A percentile compares a stretch with the other conserved stretches of the same genome.
Conservation (phyloP, 2,888 invertebrate species). For the Drosophila paramelanica region DNA sequence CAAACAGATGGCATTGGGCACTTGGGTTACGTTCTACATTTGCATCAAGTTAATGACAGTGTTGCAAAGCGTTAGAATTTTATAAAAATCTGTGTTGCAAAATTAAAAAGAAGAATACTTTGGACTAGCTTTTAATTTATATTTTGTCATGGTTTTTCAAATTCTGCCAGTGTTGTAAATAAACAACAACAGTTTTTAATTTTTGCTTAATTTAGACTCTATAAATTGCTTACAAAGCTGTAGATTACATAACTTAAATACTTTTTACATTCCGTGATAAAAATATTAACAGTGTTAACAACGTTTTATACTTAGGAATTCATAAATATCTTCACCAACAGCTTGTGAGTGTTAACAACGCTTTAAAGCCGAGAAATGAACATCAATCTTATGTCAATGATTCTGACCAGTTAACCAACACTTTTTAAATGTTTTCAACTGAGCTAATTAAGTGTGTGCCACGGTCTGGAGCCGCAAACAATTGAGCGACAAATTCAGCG, state of each 20-base stretch:
- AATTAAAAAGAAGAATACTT: not conserved
- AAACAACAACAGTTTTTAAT: no score
- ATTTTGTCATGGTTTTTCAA: no score
- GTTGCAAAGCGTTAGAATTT: not conserved
- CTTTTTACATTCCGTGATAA: no score
- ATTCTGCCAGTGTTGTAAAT: no score
- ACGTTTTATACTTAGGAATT: no score
- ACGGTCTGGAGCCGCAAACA: conserved; percentile 35
- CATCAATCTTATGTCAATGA: not conserved
- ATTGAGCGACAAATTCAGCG: conserved; percentile 61
- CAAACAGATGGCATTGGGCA: not conserved
- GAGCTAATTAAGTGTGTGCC: conserved; percentile 53
- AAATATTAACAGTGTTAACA: no score
- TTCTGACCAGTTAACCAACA: not conserved
- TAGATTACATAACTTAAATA: no score
- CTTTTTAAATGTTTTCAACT: not conserved
- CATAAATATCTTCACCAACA: not conserved
- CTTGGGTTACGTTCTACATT: not conserved
- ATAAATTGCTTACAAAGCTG: no score
- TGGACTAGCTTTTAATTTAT: no score
- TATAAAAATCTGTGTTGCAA: not conserved
- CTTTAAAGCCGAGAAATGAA: not conserved
- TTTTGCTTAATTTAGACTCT: no score
- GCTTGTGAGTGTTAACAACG: not conserved
- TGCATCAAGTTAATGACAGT: not conserved